phyloP scores from a whole-genome alignment of 2,113 vertebrate species.

The Progne subis region DNA sequence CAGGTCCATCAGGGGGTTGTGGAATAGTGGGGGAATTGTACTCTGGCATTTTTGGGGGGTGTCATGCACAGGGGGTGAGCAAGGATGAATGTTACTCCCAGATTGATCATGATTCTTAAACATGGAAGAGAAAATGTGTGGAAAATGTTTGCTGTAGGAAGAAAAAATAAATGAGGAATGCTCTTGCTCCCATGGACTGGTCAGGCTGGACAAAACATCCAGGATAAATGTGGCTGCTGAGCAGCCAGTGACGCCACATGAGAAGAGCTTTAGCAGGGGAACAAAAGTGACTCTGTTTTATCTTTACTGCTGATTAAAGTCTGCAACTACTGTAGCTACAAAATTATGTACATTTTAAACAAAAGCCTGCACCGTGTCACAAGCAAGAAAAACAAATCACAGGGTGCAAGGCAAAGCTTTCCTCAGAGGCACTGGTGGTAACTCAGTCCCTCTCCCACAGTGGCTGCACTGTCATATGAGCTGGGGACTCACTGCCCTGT shows the following conservation, averaged over 20 bases:
- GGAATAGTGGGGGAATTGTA: not conserved
- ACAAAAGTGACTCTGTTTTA: not conserved
- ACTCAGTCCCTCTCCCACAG: not conserved
- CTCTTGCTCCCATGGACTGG: not conserved
- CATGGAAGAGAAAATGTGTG: not conserved
- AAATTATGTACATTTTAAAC: conserved; percentile 32
- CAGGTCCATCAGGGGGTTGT: not conserved
- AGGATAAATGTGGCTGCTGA: not conserved
- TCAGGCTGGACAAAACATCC: not conserved
- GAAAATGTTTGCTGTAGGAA: not conserved
- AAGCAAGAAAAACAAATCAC: not conserved
- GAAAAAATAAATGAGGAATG: not conserved
- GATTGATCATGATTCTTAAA: not conserved
- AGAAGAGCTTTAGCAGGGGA: not conserved
- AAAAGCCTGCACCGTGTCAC: not conserved
- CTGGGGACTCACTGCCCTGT: not conserved
- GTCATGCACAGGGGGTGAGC: not conserved
- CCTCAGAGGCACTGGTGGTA: not conserved
- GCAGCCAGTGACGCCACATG: not conserved
- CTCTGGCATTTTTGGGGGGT: not conserved
- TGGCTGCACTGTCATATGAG: not conserved
- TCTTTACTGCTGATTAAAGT: not conserved
- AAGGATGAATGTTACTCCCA: not conserved
- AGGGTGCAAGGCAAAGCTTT: not conserved
- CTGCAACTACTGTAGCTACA: not conserved